Evolutionary conservation across 2,113 vertebrate species (phyloP).

Genomic region (Diglossa brunneiventris): DNA sequence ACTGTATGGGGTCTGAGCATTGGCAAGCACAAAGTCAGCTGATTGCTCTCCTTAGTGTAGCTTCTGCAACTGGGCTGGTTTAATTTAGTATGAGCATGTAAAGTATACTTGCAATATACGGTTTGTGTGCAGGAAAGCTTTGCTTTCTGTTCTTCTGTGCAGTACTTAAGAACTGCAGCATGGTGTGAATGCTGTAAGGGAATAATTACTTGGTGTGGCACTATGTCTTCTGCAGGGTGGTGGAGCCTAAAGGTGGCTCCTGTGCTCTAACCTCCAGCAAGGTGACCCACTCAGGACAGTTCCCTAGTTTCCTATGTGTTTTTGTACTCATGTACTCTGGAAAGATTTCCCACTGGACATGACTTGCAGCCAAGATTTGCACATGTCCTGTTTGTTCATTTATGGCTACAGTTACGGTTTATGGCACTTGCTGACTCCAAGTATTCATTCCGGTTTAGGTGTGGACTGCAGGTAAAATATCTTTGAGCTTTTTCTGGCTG

Average conservation of each 20-base stretch:
- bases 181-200: background rate
- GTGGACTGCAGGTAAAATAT: background rate
- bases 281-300: background rate
- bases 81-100: background rate
- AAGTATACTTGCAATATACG: background rate
- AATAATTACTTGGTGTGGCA: background rate
- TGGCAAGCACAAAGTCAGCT: background rate
- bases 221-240: background rate
- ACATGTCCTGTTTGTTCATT: background rate
- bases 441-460: background rate
- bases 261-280: background rate
- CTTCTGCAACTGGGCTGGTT: background rate
- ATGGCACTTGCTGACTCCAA: background rate
- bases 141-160: background rate
- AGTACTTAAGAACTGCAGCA: background rate
- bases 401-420: background rate
- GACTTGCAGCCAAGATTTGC: background rate
- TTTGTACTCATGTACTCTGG: background rate
- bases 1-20: background rate
- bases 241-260: background rate
- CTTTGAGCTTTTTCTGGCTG: background rate
- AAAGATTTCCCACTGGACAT: background rate
- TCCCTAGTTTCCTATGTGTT: background rate
- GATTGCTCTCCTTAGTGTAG: background rate
- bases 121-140: background rate